These are phyloP conservation scores for Apostichopus parvimensis DNA, from an alignment of 35 echinoderm and acorn worm species.

Conservation along the genomic window DNA sequence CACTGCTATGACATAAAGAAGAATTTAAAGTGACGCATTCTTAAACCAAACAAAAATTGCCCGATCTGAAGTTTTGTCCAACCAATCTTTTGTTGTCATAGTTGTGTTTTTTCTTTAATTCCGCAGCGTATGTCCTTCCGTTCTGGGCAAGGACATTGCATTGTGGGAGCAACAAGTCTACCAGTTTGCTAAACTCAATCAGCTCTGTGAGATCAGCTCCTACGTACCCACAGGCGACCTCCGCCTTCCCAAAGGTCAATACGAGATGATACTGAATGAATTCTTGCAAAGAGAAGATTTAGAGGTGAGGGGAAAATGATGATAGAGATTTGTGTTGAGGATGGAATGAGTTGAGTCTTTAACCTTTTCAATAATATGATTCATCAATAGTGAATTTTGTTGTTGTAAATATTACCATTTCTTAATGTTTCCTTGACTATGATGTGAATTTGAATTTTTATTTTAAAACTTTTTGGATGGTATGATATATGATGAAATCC, in stretches of 20 bases:
- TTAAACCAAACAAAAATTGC: not conserved
- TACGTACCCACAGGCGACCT: slow-evolving; percentile 85
- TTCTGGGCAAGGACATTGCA: slow-evolving; percentile 83
- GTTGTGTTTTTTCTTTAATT: not conserved
- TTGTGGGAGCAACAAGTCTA: slow-evolving; percentile 93
- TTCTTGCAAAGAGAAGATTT: slow-evolving; percentile 78
- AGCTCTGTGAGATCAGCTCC: slow-evolving; percentile 82
- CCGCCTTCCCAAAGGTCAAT: slow-evolving; percentile 75
- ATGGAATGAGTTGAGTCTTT: too few species aligned
- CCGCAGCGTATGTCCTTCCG: slow-evolving; percentile 70
- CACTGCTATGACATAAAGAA: too few species aligned
- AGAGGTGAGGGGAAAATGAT: slow-evolving; percentile 53
- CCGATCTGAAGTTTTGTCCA: not conserved
- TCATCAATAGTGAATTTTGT: too few species aligned
- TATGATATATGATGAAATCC: too few species aligned
- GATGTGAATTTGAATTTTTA: too few species aligned
- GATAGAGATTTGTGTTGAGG: too few species aligned
- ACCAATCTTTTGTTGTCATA: too few species aligned
- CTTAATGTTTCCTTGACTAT: too few species aligned
- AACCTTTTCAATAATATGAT: too few species aligned
- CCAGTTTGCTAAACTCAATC: slow-evolving; percentile 85
- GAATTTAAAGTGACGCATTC: too few species aligned
- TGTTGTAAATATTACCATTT: too few species aligned
- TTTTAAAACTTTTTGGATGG: too few species aligned
- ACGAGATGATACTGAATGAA: slow-evolving; percentile 98